Conservation (phyloP, 2,888 invertebrate species). For the Drosophila heteroneura region DNA sequence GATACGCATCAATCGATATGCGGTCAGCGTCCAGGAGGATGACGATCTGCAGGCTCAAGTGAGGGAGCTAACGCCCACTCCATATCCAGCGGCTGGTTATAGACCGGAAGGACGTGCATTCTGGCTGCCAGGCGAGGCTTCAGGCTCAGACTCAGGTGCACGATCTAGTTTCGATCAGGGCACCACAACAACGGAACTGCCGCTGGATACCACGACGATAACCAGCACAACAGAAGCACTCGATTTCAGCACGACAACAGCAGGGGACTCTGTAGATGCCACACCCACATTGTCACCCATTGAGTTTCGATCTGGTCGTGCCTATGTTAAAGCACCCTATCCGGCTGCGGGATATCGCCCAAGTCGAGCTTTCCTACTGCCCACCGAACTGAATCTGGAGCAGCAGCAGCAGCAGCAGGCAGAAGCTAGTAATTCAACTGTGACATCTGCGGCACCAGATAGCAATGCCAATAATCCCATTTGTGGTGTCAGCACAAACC, state of each 20-base stretch:
- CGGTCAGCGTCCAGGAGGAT: conserved; percentile 69
- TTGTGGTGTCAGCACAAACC: conserved; percentile 80
- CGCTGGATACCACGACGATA: conserved; percentile 28
- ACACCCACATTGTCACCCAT: conserved; percentile 15
- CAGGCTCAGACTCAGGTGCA: conserved; percentile 35
- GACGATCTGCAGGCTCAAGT: conserved; percentile 60
- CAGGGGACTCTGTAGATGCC: conserved; percentile 40
- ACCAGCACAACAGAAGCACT: conserved; percentile 61
- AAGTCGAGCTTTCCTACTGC: conserved; percentile 73
- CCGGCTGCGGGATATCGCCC: conserved; percentile 80
- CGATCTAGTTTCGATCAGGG: conserved; percentile 21
- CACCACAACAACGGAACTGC: conserved; percentile 66
- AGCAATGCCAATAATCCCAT: conserved; percentile 74
- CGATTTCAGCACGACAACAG: conserved; percentile 58
- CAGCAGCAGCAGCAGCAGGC: conserved; percentile 12
- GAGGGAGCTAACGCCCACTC: conserved; percentile 54
- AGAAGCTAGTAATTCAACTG: conserved; percentile 23
- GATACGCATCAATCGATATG: conserved; percentile 78
- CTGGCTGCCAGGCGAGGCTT: conserved; percentile 61
- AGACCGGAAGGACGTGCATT: conserved; percentile 75
- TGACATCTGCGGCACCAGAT: conserved; percentile 3
- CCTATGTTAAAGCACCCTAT: conserved; percentile 65
- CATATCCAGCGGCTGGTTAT: conserved; percentile 76
- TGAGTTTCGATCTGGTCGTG: conserved; percentile 39
- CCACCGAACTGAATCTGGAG: conserved; percentile 60